Conservation (phyloP, 2,888 invertebrate genomes). For the Cephonodes hylas region DNA sequence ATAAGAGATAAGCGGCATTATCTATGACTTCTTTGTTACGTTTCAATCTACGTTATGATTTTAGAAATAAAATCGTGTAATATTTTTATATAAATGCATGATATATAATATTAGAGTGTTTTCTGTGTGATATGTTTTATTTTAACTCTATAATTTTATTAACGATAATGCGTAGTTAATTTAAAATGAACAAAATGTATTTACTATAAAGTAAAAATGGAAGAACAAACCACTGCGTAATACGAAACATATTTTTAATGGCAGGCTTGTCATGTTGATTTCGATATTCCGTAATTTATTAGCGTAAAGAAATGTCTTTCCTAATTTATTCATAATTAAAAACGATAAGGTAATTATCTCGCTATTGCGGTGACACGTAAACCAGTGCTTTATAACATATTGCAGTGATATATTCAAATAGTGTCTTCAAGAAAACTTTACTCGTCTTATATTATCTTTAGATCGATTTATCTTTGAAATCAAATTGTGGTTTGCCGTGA, state of each 20-base stretch:
- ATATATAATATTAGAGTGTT: no score
- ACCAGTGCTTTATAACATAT: constrained; percentile 16
- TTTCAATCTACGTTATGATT: neutral
- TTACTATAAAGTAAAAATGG: neutral
- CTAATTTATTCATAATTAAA: constrained; percentile 26
- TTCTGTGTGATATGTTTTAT: no score
- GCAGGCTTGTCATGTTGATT: constrained; percentile 69
- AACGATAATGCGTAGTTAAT: no score
- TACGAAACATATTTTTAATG: constrained; percentile 56
- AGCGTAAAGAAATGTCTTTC: constrained; percentile 27
- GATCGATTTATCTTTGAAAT: constrained; percentile 70
- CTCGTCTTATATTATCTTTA: constrained; percentile 46
- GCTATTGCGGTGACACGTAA: constrained; percentile 14
- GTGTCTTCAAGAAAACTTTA: constrained; percentile 29
- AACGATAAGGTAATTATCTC: constrained; percentile 21
- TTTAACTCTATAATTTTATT: no score
- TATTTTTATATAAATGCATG: no score
- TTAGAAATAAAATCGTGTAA: neutral
- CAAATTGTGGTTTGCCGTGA: constrained; percentile 57
- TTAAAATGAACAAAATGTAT: neutral
- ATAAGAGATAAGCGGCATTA: neutral
- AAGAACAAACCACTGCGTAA: constrained; percentile 11
- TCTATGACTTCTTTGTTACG: neutral
- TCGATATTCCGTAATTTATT: constrained; percentile 49
- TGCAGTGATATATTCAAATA: constrained; percentile 16